These are phyloP conservation scores for Climacteris rufus DNA, from an alignment of 2,113 vertebrate genomes.

Conservation along the genomic window DNA sequence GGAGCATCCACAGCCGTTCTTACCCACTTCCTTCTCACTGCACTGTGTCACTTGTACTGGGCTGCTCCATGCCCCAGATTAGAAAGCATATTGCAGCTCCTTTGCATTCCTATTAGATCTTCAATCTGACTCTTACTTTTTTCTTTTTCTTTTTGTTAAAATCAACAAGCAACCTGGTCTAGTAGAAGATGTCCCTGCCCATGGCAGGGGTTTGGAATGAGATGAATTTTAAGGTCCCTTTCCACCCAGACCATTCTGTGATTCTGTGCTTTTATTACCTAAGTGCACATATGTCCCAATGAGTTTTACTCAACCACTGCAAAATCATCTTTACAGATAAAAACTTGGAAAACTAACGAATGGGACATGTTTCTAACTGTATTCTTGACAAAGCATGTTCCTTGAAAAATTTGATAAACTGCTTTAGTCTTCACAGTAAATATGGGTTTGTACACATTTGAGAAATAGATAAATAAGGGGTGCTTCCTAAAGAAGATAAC, in stretches of 20 bases:
- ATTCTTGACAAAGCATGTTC: neutral
- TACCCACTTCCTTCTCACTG: neutral
- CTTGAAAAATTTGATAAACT: neutral
- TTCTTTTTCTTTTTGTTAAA: neutral
- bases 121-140: neutral
- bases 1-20: neutral
- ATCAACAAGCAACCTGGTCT: neutral
- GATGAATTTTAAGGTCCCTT: neutral
- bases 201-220: neutral
- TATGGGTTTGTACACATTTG: neutral
- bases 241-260: neutral
- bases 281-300: neutral
- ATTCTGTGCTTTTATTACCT: neutral
- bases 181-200: neutral
- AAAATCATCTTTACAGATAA: neutral
- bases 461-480: neutral
- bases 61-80: neutral
- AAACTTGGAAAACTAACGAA: neutral
- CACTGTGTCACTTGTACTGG: neutral
- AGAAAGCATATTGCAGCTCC: neutral
- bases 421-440: neutral
- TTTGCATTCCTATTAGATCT: neutral
- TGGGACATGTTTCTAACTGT: neutral
- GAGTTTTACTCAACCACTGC: neutral
- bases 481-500: neutral